phyloP scores from a whole-genome alignment of 2,797 vertebrate genomes.

The Melanogrammus aeglefinus region DNA sequence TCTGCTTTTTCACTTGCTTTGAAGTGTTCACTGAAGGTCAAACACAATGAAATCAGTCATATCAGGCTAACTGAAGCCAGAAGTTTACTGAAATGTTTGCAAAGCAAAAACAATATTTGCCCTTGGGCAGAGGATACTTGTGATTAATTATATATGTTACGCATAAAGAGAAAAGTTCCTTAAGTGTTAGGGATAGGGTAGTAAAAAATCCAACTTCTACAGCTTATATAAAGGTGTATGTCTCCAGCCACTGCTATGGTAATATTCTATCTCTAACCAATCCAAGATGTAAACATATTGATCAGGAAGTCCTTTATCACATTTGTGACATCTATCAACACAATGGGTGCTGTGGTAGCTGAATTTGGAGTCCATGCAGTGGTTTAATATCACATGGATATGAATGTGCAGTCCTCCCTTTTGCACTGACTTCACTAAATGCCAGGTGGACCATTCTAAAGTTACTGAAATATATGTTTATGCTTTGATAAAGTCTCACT shows the following conservation, averaged over 20 bases:
- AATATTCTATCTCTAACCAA: conserved; percentile 36
- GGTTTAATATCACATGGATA: no score
- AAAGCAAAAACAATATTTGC: conserved; percentile 98
- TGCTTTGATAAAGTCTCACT: no score
- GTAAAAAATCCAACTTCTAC: conserved; percentile 99
- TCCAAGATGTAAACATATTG: conserved; percentile 37
- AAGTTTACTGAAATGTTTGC: conserved; percentile 99
- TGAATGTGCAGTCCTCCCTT: no score
- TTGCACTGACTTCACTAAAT: no score
- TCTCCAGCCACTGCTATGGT: conserved; percentile 44
- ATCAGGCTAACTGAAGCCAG: conserved; percentile 94
- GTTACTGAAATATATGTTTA: no score
- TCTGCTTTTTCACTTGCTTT: neutral
- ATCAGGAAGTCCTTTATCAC: no score
- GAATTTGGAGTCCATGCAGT: no score
- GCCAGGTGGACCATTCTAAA: no score
- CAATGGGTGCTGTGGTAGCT: no score
- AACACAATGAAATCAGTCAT: conserved; percentile 75
- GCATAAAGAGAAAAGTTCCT: conserved; percentile 98
- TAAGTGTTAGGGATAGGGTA: conserved; percentile 96
- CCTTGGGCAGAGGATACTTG: conserved; percentile 91
- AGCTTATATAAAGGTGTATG: conserved; percentile 90
- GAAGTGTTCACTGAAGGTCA: conserved; percentile 49
- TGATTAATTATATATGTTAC: conserved; percentile 83
- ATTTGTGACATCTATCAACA: no score